Base-by-base conservation (phyloP, 2,888 invertebrate species). In the Scotopteryx bipunctaria region DNA sequence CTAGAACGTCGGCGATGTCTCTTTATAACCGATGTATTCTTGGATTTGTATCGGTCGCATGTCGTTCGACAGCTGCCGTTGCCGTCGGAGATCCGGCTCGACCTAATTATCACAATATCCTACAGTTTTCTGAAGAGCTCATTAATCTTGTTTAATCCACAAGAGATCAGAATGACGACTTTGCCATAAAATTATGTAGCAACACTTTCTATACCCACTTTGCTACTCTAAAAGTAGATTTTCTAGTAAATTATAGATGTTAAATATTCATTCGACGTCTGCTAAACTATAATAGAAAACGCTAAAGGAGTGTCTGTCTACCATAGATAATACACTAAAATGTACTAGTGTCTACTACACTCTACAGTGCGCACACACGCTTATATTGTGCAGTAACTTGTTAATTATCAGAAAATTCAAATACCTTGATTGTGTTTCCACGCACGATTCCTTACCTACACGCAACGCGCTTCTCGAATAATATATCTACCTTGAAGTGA, bases 1-100 rank as follows among this genome's bases (percentile, higher is more conserved):
- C 61, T 71, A 75, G 75, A 73, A 64, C 76, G 68, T 63, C 67
- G 59, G 62, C 73, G 71, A 69, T 70, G 74, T 79, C 78, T 79
- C 78, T 78, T 77, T 80, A 75, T 76, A 79, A 64, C 78, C 67
- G 71, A 76, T 82, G 76, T 85, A 84, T 84, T 86, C 78, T 81
- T 73, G 80, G 82, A 81, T 72, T 66, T 64, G 76, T 74, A 78
- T 77, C 76, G 77, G 76, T 75, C 73, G 69, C 68, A 49, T 63
- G 73, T 67, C 78, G 78, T 84, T 86, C 85, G 81, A 86, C 84
- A 85, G 81, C 81, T 78, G 84, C 73, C 72, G 73, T 60, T 78
- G 84, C 73, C 72, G 73, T 60, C 75, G 67, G 69, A 73, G 70
- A 71, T 67, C 67, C 69, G 63, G 72, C 67, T 66, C 71, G 86